Conservation (phyloP, 2,888 invertebrate genomes). For the Drosophila testacea region DNA sequence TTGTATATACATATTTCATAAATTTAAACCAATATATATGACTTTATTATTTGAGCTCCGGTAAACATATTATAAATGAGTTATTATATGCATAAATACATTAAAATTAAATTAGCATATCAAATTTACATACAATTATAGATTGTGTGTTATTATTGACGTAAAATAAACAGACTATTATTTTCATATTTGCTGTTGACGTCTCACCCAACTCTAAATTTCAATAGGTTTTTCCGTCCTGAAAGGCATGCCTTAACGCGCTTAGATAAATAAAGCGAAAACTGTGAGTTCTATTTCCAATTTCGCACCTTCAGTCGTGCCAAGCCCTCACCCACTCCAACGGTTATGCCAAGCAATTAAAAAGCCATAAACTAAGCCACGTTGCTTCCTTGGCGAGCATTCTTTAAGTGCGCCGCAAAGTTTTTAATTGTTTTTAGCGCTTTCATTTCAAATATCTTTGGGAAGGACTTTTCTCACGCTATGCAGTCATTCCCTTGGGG, state of each 20-base stretch:
- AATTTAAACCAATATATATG: not conserved
- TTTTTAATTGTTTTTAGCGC: constrained; percentile 71
- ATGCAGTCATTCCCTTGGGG: constrained; percentile 50
- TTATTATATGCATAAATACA: not conserved
- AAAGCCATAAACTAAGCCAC: constrained; percentile 55
- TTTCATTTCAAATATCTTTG: constrained; percentile 37
- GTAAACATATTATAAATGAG: not conserved
- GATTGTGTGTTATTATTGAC: not conserved
- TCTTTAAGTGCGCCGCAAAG: constrained; percentile 56
- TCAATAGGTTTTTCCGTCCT: not conserved
- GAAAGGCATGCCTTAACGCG: constrained; percentile 34
- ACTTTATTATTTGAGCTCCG: not conserved
- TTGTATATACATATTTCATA: not conserved
- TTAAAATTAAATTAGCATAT: not conserved
- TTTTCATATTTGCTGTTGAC: not conserved
- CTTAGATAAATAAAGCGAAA: constrained; percentile 24
- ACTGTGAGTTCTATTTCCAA: constrained; percentile 14
- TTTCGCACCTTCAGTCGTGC: constrained; percentile 16
- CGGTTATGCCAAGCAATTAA: constrained; percentile 58
- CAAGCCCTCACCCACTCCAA: constrained; percentile 6
- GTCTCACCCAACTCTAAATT: not conserved
- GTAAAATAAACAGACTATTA: not conserved
- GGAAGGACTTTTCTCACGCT: constrained; percentile 26
- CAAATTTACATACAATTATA: not conserved
- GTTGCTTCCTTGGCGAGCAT: constrained; percentile 52